Base-by-base conservation (phyloP, 2,113 vertebrate genomes). In the Columba livia region DNA sequence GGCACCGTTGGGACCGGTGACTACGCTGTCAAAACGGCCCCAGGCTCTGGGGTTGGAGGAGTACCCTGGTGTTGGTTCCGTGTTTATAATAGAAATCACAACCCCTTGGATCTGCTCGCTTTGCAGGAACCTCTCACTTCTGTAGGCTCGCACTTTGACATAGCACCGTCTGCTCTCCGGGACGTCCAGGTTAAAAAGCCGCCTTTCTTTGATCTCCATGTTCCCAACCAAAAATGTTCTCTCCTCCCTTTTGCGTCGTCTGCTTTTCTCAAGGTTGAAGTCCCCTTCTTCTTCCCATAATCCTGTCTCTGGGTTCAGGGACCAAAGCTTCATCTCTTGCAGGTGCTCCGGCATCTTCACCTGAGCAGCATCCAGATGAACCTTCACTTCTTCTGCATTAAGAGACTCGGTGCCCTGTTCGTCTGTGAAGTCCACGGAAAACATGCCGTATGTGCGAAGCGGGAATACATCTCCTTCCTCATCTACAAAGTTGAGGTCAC, bases 181-280 rank as follows among this genome's bases (percentile, higher is more conserved):
- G 36, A 99, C 99, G 0, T 99, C 99, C 44, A 99, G 96, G 97
- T 99, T 99, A 90, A 99, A 99, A 61, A 99, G 98, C 64, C 99
- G 96, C 78, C 99, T 97, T 89, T 99, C 99, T 61, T 99, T 98
- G 95, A 99, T 99, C 97, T 99, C 99, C 99, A 99, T 99, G 96
- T 99, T 99, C 31, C 99, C 99, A 71, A 99, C 98, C 78, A 99
- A 97, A 96, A 99, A 99, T 2, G 99, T 99, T 89, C 99, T 98
- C 65, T 99, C 98, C 69, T 99, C 99, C 67, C 99, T 98, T 96
- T 98, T 99, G 19, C 71, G 96, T 74, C 99, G 97, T 47, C 79
- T 98, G 82, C 97, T 98, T 83, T 95, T 98, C 89, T 99, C 98
- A 6, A 98, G 48, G 65, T 97, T 97, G 82, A 99, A 98, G 79